Evolutionary conservation across 2,797 vertebrate genomes (phyloP), one percentile per base, ranked within the genome.

Genomic region (Sebastes aleutianus): DNA sequence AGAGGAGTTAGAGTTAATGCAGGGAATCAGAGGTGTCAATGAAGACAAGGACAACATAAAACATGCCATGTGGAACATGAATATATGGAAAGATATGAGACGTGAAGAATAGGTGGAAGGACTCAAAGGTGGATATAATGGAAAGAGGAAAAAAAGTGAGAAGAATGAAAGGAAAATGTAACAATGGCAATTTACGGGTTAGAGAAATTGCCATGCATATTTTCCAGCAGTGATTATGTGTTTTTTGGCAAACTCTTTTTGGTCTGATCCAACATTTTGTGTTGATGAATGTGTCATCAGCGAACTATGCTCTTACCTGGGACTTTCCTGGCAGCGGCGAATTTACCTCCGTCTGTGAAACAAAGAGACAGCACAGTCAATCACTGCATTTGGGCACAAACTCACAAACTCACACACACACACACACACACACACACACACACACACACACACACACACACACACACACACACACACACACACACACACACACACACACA

Each of bases 331-430:
- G 88, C 88, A 20, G 87, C 85, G 56, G 89, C 85, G 7, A 74
- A 85, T 71, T 13, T 76, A 5, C 82, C 80, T 81, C 94, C 92
- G 5, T 70, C 93, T 94, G 85, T 2, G 22, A 85, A 76, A 80
- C 3, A 22, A 78, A 70, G 1, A 85, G 20, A 80, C 16, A 12
- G 18, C 6, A 79, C 39, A 34, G 32, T 80, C 43, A 90, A 1
- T 67, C 27, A 70, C 3, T 70, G 50, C 5, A 29, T 59, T n/a
- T 24, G 11, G 20, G 6, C 27, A 64, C 16, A 74, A 4, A 63
- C 61, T 12, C 56, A 58, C 56, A 13, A 4, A 27, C 27, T 1
- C 27, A 27, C 27, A 5, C 56, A 27, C 24, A 61, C 36, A 74
- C 54, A 14, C 54, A 13, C 56, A 14, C 56, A 26, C 12, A 3